phyloP scores from a whole-genome alignment of 2,888 invertebrate genomes.

The Brachyptera risi region DNA sequence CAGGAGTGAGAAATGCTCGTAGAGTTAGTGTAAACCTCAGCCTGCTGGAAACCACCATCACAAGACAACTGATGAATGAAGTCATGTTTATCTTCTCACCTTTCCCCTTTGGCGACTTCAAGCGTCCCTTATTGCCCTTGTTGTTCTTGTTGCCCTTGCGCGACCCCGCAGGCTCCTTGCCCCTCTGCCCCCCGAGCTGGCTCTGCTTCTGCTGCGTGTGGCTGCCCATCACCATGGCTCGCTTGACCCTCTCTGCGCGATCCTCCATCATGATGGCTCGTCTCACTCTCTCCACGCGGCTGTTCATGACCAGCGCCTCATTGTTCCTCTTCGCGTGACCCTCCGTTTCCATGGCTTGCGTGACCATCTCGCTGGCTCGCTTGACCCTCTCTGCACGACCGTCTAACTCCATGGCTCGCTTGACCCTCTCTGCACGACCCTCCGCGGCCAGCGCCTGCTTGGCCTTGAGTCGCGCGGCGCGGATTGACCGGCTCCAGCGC shows the following conservation, averaged over 20 bases:
- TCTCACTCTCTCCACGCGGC: not conserved
- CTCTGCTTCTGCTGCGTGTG: slow-evolving; percentile 38
- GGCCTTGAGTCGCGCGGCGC: slow-evolving; percentile 42
- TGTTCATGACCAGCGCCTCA: not conserved
- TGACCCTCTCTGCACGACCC: too few relatives aligned
- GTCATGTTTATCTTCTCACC: not conserved
- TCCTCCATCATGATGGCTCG: too few relatives aligned
- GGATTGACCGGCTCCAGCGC: slow-evolving; percentile 68
- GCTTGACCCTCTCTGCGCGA: slow-evolving; percentile 32
- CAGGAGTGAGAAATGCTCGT: too few relatives aligned
- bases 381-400: too few relatives aligned
- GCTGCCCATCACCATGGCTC: slow-evolving; percentile 39
- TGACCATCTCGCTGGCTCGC: not conserved
- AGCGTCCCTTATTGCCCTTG: slow-evolving; percentile 13
- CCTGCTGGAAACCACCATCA: too few relatives aligned
- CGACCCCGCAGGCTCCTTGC: slow-evolving; percentile 11
- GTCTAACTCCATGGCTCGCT: too few relatives aligned
- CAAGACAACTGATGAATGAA: not conserved
- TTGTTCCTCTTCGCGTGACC: not conserved
- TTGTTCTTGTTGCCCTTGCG: slow-evolving; percentile 24
- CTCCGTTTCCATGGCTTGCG: not conserved
- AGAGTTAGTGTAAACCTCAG: too few relatives aligned
- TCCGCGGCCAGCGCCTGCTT: not conserved
- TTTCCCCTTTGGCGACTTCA: slow-evolving; percentile 24
- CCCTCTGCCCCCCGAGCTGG: slow-evolving; percentile 34